Evolutionary conservation across 2,797 vertebrate species (phyloP), one percentile per base, ranked within the genome.

Genomic region (Paratrypauchen microcephalus): DNA sequence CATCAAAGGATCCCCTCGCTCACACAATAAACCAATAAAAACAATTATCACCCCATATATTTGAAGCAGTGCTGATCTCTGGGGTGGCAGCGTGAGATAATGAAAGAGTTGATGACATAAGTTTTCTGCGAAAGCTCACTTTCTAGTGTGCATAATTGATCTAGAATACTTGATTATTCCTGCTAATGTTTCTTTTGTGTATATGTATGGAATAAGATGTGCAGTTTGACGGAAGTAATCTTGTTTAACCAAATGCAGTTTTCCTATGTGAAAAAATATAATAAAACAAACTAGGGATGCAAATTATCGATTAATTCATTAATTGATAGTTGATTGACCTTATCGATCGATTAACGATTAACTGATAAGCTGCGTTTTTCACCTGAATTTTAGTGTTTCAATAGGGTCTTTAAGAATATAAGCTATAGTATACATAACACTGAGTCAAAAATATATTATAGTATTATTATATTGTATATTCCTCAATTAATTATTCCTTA

Each of bases 21-120:
- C 87, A 77, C 86, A 91, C 88, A 92, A 89, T 90, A 90, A 92
- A 90, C 87, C 83, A 89, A 91, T 90, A 90, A 92, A 91, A 87
- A 84, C 87, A 92, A 92, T 93, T 91, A 91, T 81, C 89, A 82
- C 72, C 75, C 81, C 71, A 80, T 85, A 85, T 87, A 74, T 88
- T 83, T 81, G 26, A 79, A 76, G 85, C 87, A 81, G 72, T 58
- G 82, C 52, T 67, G 83, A 84, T 89, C 82, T 82, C 89, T 77
- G 47, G 88, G 83, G 89, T 87, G 81, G 79, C 83, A 83, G 73
- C 79, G 55, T 93, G 90, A 92, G 86, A 91, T 92, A 89, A 92
- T 91, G 89, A 91, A 87, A 84, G 79, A 71, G 84, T 85, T 83
- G 81, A 89, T 91, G 90, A 91, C 88, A 89, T 89, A 88, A 88